These are phyloP conservation scores for Cepaea nemoralis DNA, from an alignment of 1,140 invertebrate species.

Conservation along the genomic window DNA sequence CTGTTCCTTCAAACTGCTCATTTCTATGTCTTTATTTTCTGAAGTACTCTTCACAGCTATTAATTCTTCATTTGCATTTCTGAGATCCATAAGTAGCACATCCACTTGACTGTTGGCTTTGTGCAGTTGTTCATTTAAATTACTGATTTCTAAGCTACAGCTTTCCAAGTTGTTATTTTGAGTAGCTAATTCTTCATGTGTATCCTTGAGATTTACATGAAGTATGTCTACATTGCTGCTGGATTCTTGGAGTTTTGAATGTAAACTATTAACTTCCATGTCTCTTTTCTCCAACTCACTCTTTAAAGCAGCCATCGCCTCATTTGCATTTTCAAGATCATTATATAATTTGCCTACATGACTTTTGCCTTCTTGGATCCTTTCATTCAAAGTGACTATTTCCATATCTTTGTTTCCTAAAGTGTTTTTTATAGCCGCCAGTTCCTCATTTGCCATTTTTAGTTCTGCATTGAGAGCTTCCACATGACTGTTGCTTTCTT, in stretches of 20 bases:
- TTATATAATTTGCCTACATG: neutral
- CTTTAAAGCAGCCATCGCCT: too few species aligned
- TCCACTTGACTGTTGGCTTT: neutral
- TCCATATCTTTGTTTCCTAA: neutral
- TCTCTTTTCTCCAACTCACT: too few species aligned
- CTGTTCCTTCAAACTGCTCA: neutral
- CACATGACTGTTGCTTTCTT: neutral
- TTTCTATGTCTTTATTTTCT: neutral
- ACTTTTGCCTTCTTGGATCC: neutral
- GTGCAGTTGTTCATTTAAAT: neutral
- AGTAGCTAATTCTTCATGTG: neutral
- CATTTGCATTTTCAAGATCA: neutral
- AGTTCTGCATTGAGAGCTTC: neutral
- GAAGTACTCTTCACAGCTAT: neutral
- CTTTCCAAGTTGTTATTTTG: neutral
- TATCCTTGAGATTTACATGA: neutral
- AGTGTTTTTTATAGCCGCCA: neutral
- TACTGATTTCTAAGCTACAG: neutral
- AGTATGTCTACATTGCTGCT: neutral
- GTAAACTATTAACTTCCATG: too few species aligned
- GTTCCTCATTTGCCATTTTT: neutral
- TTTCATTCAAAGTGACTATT: neutral
- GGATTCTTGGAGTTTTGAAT: too few species aligned
- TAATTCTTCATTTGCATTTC: conserved; percentile 15
- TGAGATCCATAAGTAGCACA: neutral